A percentile compares a stretch with the other conserved stretches of the same genome.
Evolutionary conservation across 2,113 vertebrate genomes (phyloP).

Genomic region (Dunckerocampus dactyliophorus): DNA sequence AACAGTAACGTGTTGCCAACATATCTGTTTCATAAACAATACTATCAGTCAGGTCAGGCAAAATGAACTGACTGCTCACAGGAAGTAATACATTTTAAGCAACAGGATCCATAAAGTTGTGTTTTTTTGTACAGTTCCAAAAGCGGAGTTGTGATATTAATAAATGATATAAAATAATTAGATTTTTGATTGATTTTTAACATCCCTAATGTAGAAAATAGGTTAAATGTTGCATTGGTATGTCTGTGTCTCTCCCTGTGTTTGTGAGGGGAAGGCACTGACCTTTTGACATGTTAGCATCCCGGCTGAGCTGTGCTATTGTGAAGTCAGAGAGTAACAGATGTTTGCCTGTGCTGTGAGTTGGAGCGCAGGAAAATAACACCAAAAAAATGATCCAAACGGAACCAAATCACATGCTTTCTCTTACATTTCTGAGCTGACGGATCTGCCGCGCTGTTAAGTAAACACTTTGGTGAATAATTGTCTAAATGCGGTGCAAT

Average conservation of each 20-base stretch:
- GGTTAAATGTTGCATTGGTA: neutral
- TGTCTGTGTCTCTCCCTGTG: neutral
- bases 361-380: constrained; percentile 47
- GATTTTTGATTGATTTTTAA: too few relatives aligned
- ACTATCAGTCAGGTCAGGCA: too few relatives aligned
- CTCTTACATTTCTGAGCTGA: constrained; percentile 2
- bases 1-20: too few relatives aligned
- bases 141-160: too few relatives aligned
- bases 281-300: constrained; percentile 75
- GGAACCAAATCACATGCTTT: neutral
- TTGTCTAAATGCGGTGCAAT: neutral
- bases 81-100: too few relatives aligned
- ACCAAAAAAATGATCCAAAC: neutral
- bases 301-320: constrained; percentile 65
- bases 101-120: too few relatives aligned
- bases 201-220: neutral
- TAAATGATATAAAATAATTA: too few relatives aligned
- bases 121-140: too few relatives aligned
- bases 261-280: constrained; percentile 53
- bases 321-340: constrained; percentile 68
- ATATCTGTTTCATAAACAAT: too few relatives aligned
- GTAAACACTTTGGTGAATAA: neutral
- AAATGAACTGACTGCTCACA: too few relatives aligned
- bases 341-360: constrained; percentile 58
- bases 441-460: neutral